phyloP scores from a whole-genome alignment of 1,140 invertebrate species.

The Teleogryllus occipitalis region DNA sequence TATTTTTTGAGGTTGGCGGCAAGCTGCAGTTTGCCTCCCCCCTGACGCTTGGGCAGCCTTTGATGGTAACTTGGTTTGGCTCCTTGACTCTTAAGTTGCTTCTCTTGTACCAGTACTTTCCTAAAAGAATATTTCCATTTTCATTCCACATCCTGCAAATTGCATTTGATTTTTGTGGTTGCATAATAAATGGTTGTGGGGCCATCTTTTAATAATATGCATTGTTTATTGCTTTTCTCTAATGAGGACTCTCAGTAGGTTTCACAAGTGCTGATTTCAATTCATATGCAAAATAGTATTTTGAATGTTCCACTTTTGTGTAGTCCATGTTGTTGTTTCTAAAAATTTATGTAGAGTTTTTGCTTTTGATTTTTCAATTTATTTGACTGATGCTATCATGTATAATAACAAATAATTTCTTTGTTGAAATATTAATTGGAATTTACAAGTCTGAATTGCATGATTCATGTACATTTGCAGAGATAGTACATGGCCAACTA shows the following conservation, averaged over 20 bases:
- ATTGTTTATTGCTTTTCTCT: background rate
- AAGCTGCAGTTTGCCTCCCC: slow-evolving; percentile 29
- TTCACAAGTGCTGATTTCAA: background rate
- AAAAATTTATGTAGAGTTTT: background rate
- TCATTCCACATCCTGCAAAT: background rate
- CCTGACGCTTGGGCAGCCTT: slow-evolving; percentile 30
- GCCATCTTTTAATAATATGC: background rate
- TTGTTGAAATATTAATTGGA: background rate
- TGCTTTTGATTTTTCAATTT: background rate
- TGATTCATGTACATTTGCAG: background rate
- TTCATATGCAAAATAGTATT: background rate
- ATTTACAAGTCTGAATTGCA: too few species aligned
- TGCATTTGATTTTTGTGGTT: background rate
- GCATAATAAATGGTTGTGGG: background rate
- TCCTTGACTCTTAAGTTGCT: slow-evolving; percentile 18
- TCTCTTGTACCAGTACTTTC: background rate
- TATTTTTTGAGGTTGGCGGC: slow-evolving; percentile 30
- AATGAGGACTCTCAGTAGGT: background rate
- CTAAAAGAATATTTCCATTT: background rate
- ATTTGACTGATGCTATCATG: background rate
- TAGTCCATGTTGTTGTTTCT: too few species aligned
- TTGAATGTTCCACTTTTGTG: background rate
- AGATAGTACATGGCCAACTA: background rate
- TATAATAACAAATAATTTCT: background rate
- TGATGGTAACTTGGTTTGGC: slow-evolving; percentile 28